Evolutionary conservation across 2,113 vertebrate genomes (phyloP).

Genomic region (Oostethus manadensis): DNA sequence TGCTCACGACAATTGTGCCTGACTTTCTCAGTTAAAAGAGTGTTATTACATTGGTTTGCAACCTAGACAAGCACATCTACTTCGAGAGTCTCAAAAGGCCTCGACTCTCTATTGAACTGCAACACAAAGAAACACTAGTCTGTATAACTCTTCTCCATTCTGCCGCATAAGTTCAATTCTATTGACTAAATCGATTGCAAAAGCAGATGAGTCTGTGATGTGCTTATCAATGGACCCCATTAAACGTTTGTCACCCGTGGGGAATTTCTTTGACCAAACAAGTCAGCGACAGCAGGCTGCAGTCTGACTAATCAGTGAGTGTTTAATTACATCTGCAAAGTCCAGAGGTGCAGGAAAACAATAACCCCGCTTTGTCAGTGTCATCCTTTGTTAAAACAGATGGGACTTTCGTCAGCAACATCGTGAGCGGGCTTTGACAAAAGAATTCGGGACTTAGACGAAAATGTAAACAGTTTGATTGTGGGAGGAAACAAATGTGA

Average conservation of each 20-base stretch:
- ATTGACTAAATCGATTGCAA: slow-evolving; percentile 47
- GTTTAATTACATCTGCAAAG: slow-evolving; percentile 60
- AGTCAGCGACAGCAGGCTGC: slow-evolving; percentile 56
- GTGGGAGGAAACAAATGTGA: slow-evolving; percentile 48
- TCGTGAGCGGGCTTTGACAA: slow-evolving; percentile 35
- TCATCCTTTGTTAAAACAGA: slow-evolving; percentile 40
- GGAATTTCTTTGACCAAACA: slow-evolving; percentile 54
- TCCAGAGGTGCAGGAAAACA: slow-evolving; percentile 60
- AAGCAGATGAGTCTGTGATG: slow-evolving; percentile 51
- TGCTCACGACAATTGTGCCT: background rate
- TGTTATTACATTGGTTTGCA: slow-evolving; percentile 6
- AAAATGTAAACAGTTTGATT: slow-evolving; percentile 47
- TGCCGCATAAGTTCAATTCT: slow-evolving; percentile 23
- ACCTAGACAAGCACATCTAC: background rate
- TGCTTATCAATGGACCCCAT: slow-evolving; percentile 59
- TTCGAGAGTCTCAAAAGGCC: slow-evolving; percentile 4
- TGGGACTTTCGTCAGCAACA: slow-evolving; percentile 44
- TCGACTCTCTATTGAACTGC: slow-evolving; percentile 8
- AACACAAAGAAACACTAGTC: slow-evolving; percentile 8
- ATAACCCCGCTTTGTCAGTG: slow-evolving; percentile 40
- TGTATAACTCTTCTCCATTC: slow-evolving; percentile 13
- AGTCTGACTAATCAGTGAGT: slow-evolving; percentile 55
- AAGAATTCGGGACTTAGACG: slow-evolving; percentile 37
- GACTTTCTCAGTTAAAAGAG: slow-evolving; percentile 3
- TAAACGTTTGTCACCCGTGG: slow-evolving; percentile 50